phyloP scores from a whole-genome alignment of 1,140 invertebrate genomes.

The Popillia japonica region DNA sequence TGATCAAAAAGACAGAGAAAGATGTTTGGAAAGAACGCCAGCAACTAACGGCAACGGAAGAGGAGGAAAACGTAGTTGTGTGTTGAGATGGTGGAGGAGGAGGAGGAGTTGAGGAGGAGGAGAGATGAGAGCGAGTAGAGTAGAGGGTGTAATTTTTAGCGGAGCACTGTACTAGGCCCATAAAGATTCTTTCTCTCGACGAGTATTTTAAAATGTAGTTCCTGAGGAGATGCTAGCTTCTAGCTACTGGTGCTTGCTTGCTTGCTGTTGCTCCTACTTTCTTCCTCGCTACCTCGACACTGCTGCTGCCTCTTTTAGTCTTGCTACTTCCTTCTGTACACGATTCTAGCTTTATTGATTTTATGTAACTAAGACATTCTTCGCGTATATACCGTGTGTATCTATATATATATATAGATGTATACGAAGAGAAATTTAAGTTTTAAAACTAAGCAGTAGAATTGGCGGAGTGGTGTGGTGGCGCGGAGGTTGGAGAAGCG shows the following conservation, averaged over 20 bases:
- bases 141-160: slow-evolving; percentile 38
- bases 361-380: slow-evolving; percentile 62
- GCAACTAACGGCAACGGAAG: slow-evolving; percentile 31
- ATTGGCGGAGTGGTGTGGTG: background rate
- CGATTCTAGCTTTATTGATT: slow-evolving; percentile 55
- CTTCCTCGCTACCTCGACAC: background rate
- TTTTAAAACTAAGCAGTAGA: slow-evolving; percentile 60
- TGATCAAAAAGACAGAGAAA: slow-evolving; percentile 33
- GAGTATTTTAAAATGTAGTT: slow-evolving; percentile 43
- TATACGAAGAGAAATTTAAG: slow-evolving; percentile 58
- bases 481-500: background rate
- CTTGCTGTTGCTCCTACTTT: background rate
- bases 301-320: slow-evolving; percentile 19
- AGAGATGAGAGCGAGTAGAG: slow-evolving; percentile 16
- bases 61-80: slow-evolving; percentile 23
- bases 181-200: slow-evolving; percentile 39
- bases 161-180: slow-evolving; percentile 33
- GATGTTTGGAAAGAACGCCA: background rate
- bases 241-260: slow-evolving; percentile 6
- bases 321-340: slow-evolving; percentile 25
- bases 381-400: slow-evolving; percentile 48
- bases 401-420: slow-evolving; percentile 22
- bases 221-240: slow-evolving; percentile 41
- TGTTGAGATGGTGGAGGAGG: background rate
- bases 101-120: background rate